These are phyloP conservation scores for Ornithoptera alexandrae DNA, from an alignment of 2,888 invertebrate genomes.

Conservation along the genomic window DNA sequence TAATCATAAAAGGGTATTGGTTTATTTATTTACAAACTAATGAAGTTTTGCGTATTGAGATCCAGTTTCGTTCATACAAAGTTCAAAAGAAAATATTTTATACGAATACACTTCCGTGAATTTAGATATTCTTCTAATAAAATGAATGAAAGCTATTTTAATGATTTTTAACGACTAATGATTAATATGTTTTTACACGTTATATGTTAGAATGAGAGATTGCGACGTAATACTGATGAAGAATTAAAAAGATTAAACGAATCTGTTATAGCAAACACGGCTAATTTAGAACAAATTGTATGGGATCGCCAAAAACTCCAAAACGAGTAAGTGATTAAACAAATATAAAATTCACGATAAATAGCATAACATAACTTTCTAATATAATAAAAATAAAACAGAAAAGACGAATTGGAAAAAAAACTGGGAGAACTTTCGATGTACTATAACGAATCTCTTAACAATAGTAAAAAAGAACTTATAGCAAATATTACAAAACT, in stretches of 20 bases:
- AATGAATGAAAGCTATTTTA: neutral
- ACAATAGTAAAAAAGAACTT: slow-evolving; percentile 52
- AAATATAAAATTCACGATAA: neutral
- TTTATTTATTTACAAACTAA: too few relatives aligned
- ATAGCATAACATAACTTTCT: neutral
- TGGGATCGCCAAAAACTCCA: slow-evolving; percentile 61
- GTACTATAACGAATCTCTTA: slow-evolving; percentile 56
- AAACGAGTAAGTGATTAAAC: slow-evolving; percentile 53
- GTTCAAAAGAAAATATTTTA: too few relatives aligned
- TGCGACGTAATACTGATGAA: slow-evolving; percentile 57
- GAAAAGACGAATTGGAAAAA: slow-evolving; percentile 65
- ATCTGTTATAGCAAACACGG: slow-evolving; percentile 58
- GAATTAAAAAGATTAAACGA: slow-evolving; percentile 60
- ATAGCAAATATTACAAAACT: slow-evolving; percentile 48
- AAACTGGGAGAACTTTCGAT: slow-evolving; percentile 53
- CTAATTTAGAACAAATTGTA: slow-evolving; percentile 62
- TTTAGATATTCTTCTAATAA: neutral
- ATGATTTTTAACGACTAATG: neutral
- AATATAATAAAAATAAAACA: slow-evolving; percentile 34
- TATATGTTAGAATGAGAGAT: slow-evolving; percentile 52
- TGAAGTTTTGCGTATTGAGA: too few relatives aligned
- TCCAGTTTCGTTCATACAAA: too few relatives aligned
- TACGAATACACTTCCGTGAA: too few relatives aligned
- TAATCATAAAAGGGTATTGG: too few relatives aligned
- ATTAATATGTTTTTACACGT: neutral